phyloP scores from a whole-genome alignment of 2,888 invertebrate species.

The Diachrysia chrysitis region DNA sequence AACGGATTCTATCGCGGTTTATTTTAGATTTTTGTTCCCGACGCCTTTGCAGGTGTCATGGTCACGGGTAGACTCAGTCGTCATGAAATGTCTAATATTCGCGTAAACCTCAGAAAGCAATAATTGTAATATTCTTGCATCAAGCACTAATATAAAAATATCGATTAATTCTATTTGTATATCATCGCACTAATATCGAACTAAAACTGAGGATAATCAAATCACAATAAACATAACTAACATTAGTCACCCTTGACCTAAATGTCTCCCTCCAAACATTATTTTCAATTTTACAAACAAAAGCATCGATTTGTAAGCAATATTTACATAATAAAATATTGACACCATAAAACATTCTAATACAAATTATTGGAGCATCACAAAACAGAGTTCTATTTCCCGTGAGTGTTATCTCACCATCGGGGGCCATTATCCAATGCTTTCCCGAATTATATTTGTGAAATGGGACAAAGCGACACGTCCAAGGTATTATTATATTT shows the following conservation, averaged over 20 bases:
- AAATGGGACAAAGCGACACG: constrained; percentile 48
- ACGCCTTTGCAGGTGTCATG: too few relatives aligned
- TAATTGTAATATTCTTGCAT: too few relatives aligned
- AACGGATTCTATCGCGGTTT: too few relatives aligned
- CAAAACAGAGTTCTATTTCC: constrained; percentile 64
- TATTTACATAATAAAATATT: constrained; percentile 21
- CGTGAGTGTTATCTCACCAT: constrained; percentile 56
- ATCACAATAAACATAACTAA: background rate
- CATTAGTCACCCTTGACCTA: background rate
- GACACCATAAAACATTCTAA: constrained; percentile 33
- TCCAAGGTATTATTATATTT: constrained; percentile 47
- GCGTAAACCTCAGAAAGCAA: too few relatives aligned
- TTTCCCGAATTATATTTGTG: constrained; percentile 62
- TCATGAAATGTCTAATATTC: too few relatives aligned
- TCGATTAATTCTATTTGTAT: too few relatives aligned
- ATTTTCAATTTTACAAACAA: constrained; percentile 38
- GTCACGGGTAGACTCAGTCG: too few relatives aligned
- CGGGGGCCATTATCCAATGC: constrained; percentile 62
- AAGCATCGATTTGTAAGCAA: constrained; percentile 17
- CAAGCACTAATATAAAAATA: too few relatives aligned
- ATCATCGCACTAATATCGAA: too few relatives aligned
- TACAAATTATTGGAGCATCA: constrained; percentile 51
- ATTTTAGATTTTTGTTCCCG: too few relatives aligned
- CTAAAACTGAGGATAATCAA: background rate
- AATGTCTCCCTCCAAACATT: background rate